These are phyloP conservation scores for Cottoperca gobio DNA, from an alignment of 2,797 vertebrate genomes.

Conservation along the genomic window DNA sequence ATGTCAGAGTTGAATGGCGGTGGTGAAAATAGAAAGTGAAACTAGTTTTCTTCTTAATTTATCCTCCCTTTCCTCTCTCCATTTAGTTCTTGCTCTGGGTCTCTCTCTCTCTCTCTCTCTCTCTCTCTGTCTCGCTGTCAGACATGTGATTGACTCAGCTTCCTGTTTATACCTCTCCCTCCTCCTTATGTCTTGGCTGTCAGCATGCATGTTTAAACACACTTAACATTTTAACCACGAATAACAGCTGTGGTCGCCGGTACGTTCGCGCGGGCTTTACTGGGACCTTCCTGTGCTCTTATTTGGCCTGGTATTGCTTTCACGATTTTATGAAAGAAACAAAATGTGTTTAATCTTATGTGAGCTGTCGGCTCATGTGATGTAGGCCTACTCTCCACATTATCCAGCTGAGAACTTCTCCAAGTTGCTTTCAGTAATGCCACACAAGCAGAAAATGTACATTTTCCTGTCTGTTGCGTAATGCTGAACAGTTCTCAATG, in stretches of 20 bases:
- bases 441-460: constrained; percentile 28
- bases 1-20: background rate
- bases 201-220: constrained; percentile 44
- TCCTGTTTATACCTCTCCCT: constrained; percentile 78
- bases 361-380: constrained; percentile 11
- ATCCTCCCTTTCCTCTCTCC: constrained; percentile 35
- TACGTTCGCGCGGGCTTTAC: constrained; percentile 2
- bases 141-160: constrained; percentile 76
- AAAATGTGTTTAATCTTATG: background rate
- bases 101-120: no score
- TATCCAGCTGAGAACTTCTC: constrained; percentile 19
- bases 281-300: constrained; percentile 10
- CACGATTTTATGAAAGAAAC: background rate
- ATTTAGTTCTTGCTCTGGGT: constrained; percentile 12
- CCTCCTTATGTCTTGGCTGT: constrained; percentile 55
- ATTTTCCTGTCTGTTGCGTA: constrained; percentile 45
- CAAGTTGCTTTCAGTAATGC: constrained; percentile 31
- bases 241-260: constrained; percentile 29
- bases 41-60: constrained; percentile 35
- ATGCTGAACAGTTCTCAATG: constrained; percentile 45
- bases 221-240: constrained; percentile 51
- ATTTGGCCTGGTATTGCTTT: background rate
- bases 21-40: constrained; percentile 67
- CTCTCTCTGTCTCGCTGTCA: constrained; percentile 37
- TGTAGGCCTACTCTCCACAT: background rate